phyloP scores from a whole-genome alignment of 2,797 vertebrate species.

The Parauchenoglanis ngamensis region DNA sequence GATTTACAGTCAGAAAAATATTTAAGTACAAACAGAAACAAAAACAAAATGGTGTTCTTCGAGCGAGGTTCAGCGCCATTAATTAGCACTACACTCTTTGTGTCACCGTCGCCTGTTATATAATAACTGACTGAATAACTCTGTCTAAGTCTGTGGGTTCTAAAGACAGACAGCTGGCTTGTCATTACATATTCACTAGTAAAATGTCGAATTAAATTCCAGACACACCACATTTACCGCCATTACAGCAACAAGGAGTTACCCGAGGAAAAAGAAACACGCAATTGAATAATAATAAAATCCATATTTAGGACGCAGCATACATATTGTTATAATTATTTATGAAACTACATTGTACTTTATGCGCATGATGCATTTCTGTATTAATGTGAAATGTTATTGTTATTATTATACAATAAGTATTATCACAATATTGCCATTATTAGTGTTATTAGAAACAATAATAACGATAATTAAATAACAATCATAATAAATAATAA shows the following conservation, averaged over 20 bases:
- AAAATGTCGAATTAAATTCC: neutral
- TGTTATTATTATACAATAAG: neutral
- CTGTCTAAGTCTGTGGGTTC: neutral
- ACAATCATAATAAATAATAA: neutral
- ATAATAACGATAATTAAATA: neutral
- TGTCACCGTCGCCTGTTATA: neutral
- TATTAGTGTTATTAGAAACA: neutral
- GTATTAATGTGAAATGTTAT: neutral
- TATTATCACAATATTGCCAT: neutral
- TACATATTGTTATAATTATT: neutral
- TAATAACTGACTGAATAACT: neutral
- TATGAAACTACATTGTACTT: neutral
- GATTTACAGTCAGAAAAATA: neutral
- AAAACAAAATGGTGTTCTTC: neutral
- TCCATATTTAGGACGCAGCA: neutral
- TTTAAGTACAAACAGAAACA: neutral
- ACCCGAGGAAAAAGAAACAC: neutral
- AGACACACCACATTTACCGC: neutral
- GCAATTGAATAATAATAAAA: neutral
- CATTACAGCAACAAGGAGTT: neutral
- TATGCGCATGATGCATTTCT: neutral
- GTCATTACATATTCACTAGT: neutral
- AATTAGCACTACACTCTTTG: neutral
- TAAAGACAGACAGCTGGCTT: neutral
- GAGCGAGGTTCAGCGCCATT: neutral